Conservation (phyloP, 1,140 invertebrate species). For the Sarcophaga bullata region DNA sequence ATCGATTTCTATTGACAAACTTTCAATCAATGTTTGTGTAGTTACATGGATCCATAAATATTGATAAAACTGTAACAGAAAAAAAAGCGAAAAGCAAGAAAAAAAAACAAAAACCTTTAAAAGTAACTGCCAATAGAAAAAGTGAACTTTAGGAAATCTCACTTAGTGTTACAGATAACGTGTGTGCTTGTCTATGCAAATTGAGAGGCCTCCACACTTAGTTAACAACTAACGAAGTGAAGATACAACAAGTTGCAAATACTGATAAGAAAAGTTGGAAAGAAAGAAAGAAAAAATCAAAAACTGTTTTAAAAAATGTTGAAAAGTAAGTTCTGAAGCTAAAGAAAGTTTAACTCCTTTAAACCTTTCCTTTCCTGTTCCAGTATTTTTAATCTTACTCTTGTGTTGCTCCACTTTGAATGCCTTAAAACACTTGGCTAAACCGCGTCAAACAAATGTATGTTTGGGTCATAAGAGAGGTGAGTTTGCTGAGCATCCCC, state of each 20-base stretch:
- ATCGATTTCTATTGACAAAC: background rate
- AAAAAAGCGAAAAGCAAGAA: background rate
- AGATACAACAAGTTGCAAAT: too few relatives aligned
- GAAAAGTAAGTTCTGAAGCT: background rate
- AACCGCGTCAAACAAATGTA: conserved; percentile 42
- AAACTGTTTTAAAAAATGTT: background rate
- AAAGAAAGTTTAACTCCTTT: too few relatives aligned
- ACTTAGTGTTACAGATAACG: background rate
- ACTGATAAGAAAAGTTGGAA: background rate
- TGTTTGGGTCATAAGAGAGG: conserved; percentile 54
- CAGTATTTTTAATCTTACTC: background rate
- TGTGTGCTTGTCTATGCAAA: background rate
- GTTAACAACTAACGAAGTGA: too few relatives aligned
- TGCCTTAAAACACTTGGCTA: background rate
- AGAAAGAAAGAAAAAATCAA: background rate
- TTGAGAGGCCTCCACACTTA: background rate
- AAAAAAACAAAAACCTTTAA: background rate
- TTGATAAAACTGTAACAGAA: conserved; percentile 1
- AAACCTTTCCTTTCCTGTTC: background rate
- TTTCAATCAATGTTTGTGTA: conserved; percentile 3
- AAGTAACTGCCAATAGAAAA: background rate
- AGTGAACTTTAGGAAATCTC: background rate
- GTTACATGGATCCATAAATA: conserved; percentile 1
- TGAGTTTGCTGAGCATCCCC: conserved; percentile 55
- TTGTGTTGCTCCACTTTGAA: background rate